A percentile compares a stretch with the other conserved stretches of the same genome.
phyloP scores from a whole-genome alignment of 2,888 invertebrate species.

The Nipponacmea schrenckii region DNA sequence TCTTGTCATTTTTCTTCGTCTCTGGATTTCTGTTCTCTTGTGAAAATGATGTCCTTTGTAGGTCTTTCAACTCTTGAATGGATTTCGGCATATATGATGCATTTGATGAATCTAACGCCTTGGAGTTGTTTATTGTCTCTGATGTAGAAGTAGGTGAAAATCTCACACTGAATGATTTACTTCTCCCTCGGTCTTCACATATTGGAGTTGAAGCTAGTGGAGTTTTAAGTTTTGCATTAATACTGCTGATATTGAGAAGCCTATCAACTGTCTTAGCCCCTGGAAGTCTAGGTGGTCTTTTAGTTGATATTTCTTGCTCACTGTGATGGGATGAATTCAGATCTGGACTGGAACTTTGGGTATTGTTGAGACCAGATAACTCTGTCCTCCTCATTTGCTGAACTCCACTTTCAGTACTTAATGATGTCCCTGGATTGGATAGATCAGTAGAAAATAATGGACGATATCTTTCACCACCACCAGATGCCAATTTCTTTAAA shows the following conservation, averaged over 20 bases:
- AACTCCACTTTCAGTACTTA: not conserved
- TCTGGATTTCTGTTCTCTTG: no score
- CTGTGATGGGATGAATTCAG: not conserved
- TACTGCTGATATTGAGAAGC: not conserved
- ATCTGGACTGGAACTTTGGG: not conserved
- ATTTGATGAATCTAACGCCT: not conserved
- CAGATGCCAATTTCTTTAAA: not conserved
- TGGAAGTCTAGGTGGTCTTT: not conserved
- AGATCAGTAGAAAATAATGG: not conserved
- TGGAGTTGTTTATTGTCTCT: not conserved
- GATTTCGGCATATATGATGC: not conserved
- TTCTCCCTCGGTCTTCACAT: not conserved
- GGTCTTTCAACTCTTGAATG: not conserved
- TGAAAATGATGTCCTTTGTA: not conserved
- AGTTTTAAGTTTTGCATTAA: not conserved
- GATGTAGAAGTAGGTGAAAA: not conserved
- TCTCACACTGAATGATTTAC: not conserved
- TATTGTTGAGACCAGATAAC: not conserved
- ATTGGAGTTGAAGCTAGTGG: not conserved
- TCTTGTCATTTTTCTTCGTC: no score
- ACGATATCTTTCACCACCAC: not conserved
- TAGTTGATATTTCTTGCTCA: not conserved
- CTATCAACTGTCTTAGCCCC: not conserved
- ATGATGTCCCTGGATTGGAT: not conserved
- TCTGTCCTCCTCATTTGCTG: not conserved